These are phyloP conservation scores for Heteropelma amictum DNA, from an alignment of 2,888 invertebrate genomes.

Conservation along the genomic window DNA sequence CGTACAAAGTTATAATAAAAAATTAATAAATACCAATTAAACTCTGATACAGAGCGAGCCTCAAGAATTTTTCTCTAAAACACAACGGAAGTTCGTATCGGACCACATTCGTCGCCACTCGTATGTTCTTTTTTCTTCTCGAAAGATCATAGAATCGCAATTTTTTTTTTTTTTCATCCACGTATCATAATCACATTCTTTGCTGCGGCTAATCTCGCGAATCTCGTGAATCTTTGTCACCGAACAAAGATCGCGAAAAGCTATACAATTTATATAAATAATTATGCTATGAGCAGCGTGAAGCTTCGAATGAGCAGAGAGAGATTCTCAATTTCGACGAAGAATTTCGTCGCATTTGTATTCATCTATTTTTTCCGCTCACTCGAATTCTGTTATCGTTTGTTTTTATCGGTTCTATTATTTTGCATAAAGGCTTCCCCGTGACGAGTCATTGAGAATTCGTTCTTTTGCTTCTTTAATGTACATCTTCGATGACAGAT, in stretches of 20 bases:
- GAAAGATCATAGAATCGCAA: slow-evolving; percentile 17
- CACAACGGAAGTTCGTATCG: slow-evolving; percentile 45
- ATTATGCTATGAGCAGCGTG: slow-evolving; percentile 6
- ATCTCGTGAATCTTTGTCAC: not conserved
- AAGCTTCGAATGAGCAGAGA: slow-evolving; percentile 25
- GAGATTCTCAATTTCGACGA: slow-evolving; percentile 41
- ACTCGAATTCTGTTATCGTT: slow-evolving; percentile 1
- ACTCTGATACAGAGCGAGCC: slow-evolving; percentile 74
- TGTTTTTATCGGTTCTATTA: not conserved
- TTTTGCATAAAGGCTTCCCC: not conserved
- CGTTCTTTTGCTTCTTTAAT: too few species aligned
- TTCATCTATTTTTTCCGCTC: not conserved
- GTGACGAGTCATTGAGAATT: slow-evolving; percentile 11
- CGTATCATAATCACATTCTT: not conserved
- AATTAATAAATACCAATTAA: slow-evolving; percentile 67
- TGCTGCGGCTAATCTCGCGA: slow-evolving; percentile 13
- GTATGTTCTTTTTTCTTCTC: not conserved
- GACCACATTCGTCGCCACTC: slow-evolving; percentile 10
- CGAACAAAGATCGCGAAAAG: not conserved
- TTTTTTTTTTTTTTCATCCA: not conserved
- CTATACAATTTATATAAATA: slow-evolving; percentile 33
- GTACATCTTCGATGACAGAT: too few species aligned
- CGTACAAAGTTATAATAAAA: not conserved
- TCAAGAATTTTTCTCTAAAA: slow-evolving; percentile 54
- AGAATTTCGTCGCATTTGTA: slow-evolving; percentile 13